Evolutionary conservation across 2,888 invertebrate species (phyloP).

Genomic region (Diarsia brunnea): DNA sequence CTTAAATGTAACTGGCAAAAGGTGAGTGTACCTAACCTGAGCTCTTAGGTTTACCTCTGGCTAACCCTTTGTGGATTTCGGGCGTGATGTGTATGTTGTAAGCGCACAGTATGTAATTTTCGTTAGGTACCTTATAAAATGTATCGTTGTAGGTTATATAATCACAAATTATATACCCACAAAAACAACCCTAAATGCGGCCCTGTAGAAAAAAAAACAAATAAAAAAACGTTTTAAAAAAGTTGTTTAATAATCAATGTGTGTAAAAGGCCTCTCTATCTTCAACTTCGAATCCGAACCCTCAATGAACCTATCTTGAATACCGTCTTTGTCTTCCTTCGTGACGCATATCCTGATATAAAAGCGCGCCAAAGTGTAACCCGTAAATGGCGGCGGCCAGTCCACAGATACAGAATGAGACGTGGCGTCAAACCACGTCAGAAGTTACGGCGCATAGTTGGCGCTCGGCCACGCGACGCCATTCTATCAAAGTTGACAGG

Average conservation of each 20-base stretch:
- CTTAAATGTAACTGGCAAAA: not conserved
- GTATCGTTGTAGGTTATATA: too few species aligned
- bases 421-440: slow-evolving; percentile 83
- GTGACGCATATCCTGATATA: slow-evolving; percentile 67
- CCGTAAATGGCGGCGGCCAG: slow-evolving; percentile 82
- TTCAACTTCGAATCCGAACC: slow-evolving; percentile 39
- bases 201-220: slow-evolving; percentile 2
- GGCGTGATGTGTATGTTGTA: not conserved
- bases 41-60: not conserved
- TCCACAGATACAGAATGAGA: slow-evolving; percentile 74
- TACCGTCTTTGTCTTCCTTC: slow-evolving; percentile 58
- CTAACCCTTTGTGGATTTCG: not conserved
- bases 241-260: not conserved
- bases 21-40: not conserved
- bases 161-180: not conserved
- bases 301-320: slow-evolving; percentile 58
- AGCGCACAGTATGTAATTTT: not conserved
- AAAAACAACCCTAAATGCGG: slow-evolving; percentile 5
- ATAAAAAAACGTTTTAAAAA: slow-evolving; percentile 16
- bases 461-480: slow-evolving; percentile 84
- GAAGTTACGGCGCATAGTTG: slow-evolving; percentile 87
- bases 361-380: slow-evolving; percentile 78
- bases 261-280: slow-evolving; percentile 36
- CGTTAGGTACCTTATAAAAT: too few species aligned
- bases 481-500: slow-evolving; percentile 69